Evolutionary conservation across 2,888 invertebrate genomes (phyloP).

Genomic region (Lottia gigantea): DNA sequence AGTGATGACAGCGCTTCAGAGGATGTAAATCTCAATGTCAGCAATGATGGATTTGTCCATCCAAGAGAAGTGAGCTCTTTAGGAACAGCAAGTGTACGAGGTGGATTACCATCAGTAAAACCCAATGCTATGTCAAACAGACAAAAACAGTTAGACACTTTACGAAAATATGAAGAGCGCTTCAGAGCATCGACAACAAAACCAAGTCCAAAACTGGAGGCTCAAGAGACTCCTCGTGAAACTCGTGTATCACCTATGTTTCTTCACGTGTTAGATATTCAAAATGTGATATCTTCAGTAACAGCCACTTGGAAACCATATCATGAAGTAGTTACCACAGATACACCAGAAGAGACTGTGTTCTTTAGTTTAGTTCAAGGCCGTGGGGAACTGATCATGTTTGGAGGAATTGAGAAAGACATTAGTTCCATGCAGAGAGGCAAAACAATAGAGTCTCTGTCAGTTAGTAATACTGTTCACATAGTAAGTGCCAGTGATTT

Average conservation of each 20-base stretch:
- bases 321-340: slow-evolving; percentile 42
- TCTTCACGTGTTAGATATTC: slow-evolving; percentile 88
- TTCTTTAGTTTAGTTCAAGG: slow-evolving; percentile 90
- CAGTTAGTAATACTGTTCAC: slow-evolving; percentile 48
- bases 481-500: slow-evolving; percentile 26
- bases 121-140: slow-evolving; percentile 71
- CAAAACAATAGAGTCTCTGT: slow-evolving; percentile 36
- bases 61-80: not conserved
- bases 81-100: slow-evolving; percentile 34
- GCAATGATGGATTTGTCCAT: not conserved
- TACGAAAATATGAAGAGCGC: slow-evolving; percentile 76
- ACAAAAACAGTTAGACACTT: slow-evolving; percentile 75
- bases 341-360: slow-evolving; percentile 85
- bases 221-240: not conserved
- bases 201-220: slow-evolving; percentile 5
- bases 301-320: slow-evolving; percentile 71
- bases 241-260: slow-evolving; percentile 72
- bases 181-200: slow-evolving; percentile 38
- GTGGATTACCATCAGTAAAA: slow-evolving; percentile 62
- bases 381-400: slow-evolving; percentile 91
- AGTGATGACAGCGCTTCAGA: slow-evolving; percentile 36
- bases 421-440: slow-evolving; percentile 58
- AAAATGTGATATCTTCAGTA: slow-evolving; percentile 62
- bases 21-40: slow-evolving; percentile 13
- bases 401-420: slow-evolving; percentile 84